A percentile compares a stretch with the other conserved stretches of the same genome.
phyloP scores from a whole-genome alignment of 1,140 invertebrate genomes.

The Nasonia vitripennis region DNA sequence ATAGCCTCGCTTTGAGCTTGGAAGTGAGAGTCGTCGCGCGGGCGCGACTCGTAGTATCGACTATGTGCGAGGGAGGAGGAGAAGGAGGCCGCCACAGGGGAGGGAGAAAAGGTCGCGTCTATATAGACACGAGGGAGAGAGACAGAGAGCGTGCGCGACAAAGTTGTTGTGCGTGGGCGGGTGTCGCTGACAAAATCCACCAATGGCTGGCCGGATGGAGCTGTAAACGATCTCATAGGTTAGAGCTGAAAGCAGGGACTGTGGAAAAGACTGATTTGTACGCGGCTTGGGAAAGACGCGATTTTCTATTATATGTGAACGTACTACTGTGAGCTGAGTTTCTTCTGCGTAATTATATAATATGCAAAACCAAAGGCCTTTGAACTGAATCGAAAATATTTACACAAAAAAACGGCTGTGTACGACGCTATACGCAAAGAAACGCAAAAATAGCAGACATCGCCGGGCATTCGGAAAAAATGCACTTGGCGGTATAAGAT shows the following conservation, averaged over 20 bases:
- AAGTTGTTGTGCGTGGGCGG: slow-evolving; percentile 68
- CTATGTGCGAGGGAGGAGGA: not conserved
- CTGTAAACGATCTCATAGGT: slow-evolving; percentile 73
- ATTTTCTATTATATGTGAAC: not conserved
- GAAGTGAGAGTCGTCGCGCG: slow-evolving; percentile 32
- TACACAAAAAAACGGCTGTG: not conserved
- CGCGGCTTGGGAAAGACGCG: not conserved
- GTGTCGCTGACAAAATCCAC: slow-evolving; percentile 73
- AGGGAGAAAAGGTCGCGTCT: slow-evolving; percentile 44
- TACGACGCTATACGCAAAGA: not conserved
- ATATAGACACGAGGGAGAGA: slow-evolving; percentile 21
- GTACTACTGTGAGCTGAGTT: too few relatives aligned
- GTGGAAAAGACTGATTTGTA: slow-evolving; percentile 8
- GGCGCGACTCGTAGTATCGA: slow-evolving; percentile 30
- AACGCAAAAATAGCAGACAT: not conserved
- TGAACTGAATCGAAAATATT: not conserved
- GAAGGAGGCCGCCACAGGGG: slow-evolving; percentile 11
- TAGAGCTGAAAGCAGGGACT: slow-evolving; percentile 59
- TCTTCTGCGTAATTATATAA: too few relatives aligned
- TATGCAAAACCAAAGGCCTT: too few relatives aligned
- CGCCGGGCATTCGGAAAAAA: slow-evolving; percentile 10
- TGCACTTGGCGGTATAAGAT: slow-evolving; percentile 46
- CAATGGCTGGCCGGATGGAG: slow-evolving; percentile 61
- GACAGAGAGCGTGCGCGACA: slow-evolving; percentile 15
- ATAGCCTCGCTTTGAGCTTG: not conserved